Evolutionary conservation across 1,140 invertebrate species (phyloP).

Genomic region (Adelges cooleyi): DNA sequence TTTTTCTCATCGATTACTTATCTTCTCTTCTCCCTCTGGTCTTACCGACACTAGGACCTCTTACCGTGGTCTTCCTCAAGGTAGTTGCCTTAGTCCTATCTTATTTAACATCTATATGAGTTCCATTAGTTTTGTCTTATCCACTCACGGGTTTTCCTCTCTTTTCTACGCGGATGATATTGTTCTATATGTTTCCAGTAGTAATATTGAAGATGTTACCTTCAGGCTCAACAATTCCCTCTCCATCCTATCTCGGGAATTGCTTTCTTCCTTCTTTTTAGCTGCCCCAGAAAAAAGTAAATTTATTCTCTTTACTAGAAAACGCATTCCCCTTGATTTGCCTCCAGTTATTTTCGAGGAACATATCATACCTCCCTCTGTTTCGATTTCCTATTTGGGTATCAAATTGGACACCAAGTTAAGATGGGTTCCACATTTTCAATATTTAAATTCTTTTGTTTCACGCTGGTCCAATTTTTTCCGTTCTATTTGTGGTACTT

Average conservation of each 20-base stretch:
- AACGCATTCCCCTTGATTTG: background rate
- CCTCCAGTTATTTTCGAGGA: background rate
- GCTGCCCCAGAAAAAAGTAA: background rate
- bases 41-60: background rate
- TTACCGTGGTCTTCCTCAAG: background rate
- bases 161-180: background rate
- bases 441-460: background rate
- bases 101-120: conserved; percentile 2
- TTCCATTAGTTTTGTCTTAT: background rate
- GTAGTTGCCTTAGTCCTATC: background rate
- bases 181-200: background rate
- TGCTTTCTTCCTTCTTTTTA: background rate
- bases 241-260: background rate
- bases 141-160: background rate
- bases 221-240: background rate
- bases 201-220: background rate
- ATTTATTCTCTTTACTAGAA: background rate
- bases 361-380: background rate
- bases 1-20: background rate
- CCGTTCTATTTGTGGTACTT: background rate
- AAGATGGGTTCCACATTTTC: background rate
- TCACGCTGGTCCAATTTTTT: background rate
- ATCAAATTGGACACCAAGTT: background rate
- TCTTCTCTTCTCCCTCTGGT: background rate
- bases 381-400: background rate